phyloP scores from a whole-genome alignment of 2,113 vertebrate species.

The Sinocyclocheilus rhinocerous region DNA sequence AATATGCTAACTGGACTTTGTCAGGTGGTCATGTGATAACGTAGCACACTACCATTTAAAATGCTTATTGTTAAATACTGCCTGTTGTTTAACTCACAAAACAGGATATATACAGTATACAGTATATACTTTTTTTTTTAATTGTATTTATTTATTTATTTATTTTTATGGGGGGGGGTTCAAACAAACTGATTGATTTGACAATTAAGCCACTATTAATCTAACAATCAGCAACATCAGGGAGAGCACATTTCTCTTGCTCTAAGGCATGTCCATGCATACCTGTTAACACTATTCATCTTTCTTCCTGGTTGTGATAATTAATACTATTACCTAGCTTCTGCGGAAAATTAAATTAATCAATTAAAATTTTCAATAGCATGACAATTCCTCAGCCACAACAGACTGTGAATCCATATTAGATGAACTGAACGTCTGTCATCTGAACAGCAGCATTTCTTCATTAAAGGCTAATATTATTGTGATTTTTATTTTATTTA shows the following conservation, averaged over 20 bases:
- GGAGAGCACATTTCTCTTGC: background rate
- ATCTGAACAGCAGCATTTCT: background rate
- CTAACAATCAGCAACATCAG: background rate
- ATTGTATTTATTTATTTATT: background rate
- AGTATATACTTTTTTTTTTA: too few species aligned
- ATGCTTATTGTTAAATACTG: background rate
- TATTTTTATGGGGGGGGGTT: too few species aligned
- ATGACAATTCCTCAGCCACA: background rate
- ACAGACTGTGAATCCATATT: background rate
- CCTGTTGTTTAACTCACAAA: too few species aligned
- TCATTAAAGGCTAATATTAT: background rate
- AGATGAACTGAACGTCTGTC: background rate
- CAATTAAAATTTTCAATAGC: background rate
- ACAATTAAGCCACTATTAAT: background rate
- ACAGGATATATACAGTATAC: too few species aligned
- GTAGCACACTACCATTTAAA: background rate
- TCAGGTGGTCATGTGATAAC: background rate
- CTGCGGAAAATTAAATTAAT: too few species aligned
- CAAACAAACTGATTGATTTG: background rate
- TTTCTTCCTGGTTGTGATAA: background rate
- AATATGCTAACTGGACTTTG: background rate
- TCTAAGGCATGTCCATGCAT: background rate
- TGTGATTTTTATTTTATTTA: background rate
- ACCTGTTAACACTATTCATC: conserved; percentile 16
- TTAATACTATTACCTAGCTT: background rate